Percentiles rank a stretch among this genome's conserved stretches.
Evolutionary conservation across 2,888 invertebrate species (phyloP).

Genomic region (Hermaeophaga mercurialis): DNA sequence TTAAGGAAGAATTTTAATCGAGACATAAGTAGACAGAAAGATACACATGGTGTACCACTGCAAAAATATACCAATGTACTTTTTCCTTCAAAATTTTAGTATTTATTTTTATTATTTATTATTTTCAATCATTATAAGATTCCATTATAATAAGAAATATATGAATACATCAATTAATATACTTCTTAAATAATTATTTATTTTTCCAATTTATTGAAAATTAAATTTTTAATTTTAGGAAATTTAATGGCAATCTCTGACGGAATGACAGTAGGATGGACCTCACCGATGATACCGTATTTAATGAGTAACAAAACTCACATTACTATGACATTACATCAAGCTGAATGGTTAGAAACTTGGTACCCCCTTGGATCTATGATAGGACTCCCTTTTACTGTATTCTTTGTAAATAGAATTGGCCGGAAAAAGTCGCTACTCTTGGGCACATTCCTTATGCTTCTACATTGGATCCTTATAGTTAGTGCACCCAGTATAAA

Average conservation of each 20-base stretch:
- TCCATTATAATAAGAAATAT: no score
- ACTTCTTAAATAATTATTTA: no score
- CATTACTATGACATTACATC: constrained; percentile 45
- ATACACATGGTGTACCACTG: no score
- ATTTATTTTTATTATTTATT: no score
- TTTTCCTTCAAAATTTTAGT: no score
- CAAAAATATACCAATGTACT: no score
- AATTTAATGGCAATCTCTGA: constrained; percentile 54
- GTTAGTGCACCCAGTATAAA: constrained; percentile 47
- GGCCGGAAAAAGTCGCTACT: constrained; percentile 52
- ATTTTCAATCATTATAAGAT: no score
- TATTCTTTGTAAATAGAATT: constrained; percentile 49
- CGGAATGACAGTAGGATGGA: constrained; percentile 57
- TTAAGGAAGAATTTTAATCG: no score
- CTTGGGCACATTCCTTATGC: constrained; percentile 48
- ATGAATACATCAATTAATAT: no score
- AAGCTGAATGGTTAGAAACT: constrained; percentile 45
- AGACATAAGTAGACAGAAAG: no score
- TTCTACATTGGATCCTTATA: constrained; percentile 52
- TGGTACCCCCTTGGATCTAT: constrained; percentile 44
- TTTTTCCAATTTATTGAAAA: neutral
- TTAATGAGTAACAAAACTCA: constrained; percentile 46
- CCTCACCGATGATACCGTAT: constrained; percentile 53
- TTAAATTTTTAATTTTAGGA: constrained; percentile 45
- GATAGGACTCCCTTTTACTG: constrained; percentile 50